Evolutionary conservation across 2,113 vertebrate genomes (phyloP), one percentile per base, ranked within the genome.

Genomic region (Apodemus speciosus): DNA sequence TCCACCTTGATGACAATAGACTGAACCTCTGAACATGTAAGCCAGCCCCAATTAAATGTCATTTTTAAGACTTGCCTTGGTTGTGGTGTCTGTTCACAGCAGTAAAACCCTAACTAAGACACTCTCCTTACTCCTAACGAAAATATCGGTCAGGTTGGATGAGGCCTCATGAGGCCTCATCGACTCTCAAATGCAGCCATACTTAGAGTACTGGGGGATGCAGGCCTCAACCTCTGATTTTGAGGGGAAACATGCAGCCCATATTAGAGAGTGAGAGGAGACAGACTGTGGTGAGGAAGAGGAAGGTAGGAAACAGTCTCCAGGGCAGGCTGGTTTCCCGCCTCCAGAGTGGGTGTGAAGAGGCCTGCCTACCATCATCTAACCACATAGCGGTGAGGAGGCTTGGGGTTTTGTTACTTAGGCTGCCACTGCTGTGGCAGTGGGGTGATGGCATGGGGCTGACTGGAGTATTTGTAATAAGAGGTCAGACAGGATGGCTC

Each of bases 381-480:
- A 32, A 40, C 15, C 43, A 64, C 30, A 32, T 35, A 18, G 49
- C 21, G 30, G 13, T 6, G 11, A 64, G 23, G 40, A 43, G 9
- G 21, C 32, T 30, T 8, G 9, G 30, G 32, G n/a, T 56, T 66
- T 30, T 46, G 25, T 71, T 25, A 20, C 7, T 38, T 84, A 7
- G 8, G 40, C 35, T 23, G 10, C 23, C 7, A 56, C 13, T 10
- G 32, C 2, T 9, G 16, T 46, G 21, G 38, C n/a, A n/a, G n/a
- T n/a, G 30, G 13, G 40, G 0, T 9, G 0, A 3, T 18, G 1
- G 4, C 15, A 7, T 14, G 58, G 16, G 5, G 20, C 6, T 64
- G 32, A 25, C 2, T 51, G 2, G 2, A n/a, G 6, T 40, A 32
- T 46, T 77, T 71, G 6, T 64, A 38, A 25, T 2, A 16, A 53